phyloP scores from a whole-genome alignment of 1,140 invertebrate species.

The Ericerus pela region DNA sequence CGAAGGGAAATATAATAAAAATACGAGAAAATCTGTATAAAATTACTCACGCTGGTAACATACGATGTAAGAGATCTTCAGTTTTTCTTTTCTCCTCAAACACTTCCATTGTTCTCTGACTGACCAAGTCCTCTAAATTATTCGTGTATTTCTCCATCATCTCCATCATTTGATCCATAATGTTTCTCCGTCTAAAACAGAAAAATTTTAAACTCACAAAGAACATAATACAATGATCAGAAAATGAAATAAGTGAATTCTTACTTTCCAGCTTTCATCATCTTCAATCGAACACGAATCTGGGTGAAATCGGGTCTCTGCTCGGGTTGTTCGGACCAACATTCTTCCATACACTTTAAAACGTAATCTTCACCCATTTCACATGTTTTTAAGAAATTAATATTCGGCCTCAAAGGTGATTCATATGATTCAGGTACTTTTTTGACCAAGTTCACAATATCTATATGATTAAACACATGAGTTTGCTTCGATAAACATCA shows the following conservation, averaged over 20 bases:
- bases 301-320: constrained; percentile 62
- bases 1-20: not conserved
- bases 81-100: constrained; percentile 88
- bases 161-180: constrained; percentile 92
- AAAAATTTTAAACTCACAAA: not conserved
- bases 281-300: constrained; percentile 62
- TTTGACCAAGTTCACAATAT: constrained; percentile 67
- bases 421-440: constrained; percentile 43
- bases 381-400: constrained; percentile 45
- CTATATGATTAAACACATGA: constrained; percentile 33
- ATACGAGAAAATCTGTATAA: not conserved
- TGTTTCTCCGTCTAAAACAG: constrained; percentile 56
- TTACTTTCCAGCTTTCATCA: constrained; percentile 71
- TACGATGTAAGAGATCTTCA: constrained; percentile 78
- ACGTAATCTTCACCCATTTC: constrained; percentile 52
- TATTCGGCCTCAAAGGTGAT: constrained; percentile 59
- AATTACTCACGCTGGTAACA: constrained; percentile 68
- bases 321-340: constrained; percentile 72
- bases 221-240: not conserved
- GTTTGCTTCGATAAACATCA: not conserved
- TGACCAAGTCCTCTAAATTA: constrained; percentile 85
- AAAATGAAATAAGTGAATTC: constrained; percentile 24
- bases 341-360: constrained; percentile 59
- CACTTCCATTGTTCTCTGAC: constrained; percentile 68
- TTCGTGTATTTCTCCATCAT: constrained; percentile 93